phyloP scores from a whole-genome alignment of 2,888 invertebrate species.

The Schizotus pectinicornis region DNA sequence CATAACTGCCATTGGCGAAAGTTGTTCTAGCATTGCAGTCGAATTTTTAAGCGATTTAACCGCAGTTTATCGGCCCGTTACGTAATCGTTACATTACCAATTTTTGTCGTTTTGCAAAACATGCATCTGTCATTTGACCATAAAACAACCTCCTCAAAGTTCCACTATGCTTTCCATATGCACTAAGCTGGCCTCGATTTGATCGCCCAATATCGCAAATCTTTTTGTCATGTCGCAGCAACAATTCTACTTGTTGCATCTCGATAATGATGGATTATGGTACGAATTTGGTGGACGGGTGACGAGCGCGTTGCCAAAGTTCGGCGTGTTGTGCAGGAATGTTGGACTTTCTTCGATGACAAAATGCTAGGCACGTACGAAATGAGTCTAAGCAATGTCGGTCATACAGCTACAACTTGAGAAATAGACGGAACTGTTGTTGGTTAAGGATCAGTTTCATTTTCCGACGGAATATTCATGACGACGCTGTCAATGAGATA shows the following conservation, averaged over 20 bases:
- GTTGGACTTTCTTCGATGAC: conserved; percentile 17
- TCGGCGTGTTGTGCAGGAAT: conserved; percentile 17
- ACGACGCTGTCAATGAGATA: conserved; percentile 1
- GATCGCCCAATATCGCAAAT: background rate
- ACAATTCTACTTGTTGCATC: no score
- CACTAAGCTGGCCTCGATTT: conserved; percentile 16
- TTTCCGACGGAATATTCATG: conserved; percentile 26
- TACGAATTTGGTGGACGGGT: background rate
- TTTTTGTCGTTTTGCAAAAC: conserved; percentile 35
- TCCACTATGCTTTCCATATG: conserved; percentile 31
- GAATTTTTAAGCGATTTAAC: conserved; percentile 32
- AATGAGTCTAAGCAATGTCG: conserved; percentile 26
- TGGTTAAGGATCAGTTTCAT: conserved; percentile 21
- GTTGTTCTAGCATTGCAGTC: conserved; percentile 30
- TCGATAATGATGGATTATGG: no score
- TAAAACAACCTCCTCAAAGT: conserved; percentile 31
- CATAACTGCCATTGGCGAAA: conserved; percentile 31
- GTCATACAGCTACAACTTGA: conserved; percentile 25
- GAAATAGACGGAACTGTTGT: conserved; percentile 28
- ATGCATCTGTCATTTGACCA: conserved; percentile 34
- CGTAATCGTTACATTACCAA: conserved; percentile 28
- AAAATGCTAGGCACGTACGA: conserved; percentile 18
- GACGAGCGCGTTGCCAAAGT: conserved; percentile 2
- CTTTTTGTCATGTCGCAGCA: background rate
- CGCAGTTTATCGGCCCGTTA: conserved; percentile 28